These are phyloP conservation scores for Megaceryle alcyon DNA, from an alignment of 2,797 vertebrate genomes.

Conservation along the genomic window DNA sequence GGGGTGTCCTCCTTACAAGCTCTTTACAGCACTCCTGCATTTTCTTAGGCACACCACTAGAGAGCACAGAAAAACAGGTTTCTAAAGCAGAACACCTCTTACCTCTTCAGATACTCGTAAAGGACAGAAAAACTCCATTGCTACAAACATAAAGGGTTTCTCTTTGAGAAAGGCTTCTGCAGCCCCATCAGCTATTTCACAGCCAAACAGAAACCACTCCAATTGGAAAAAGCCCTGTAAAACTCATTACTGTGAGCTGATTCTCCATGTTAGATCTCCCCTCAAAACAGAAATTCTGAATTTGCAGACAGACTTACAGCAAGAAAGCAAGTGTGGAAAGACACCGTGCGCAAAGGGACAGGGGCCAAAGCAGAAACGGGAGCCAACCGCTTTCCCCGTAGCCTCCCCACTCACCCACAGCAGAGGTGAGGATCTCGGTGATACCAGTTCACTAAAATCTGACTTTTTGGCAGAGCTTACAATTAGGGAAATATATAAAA, in stretches of 20 bases:
- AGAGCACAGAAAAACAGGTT: slow-evolving; percentile 53
- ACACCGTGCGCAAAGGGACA: not conserved
- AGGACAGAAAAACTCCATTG: not conserved
- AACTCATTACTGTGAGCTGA: not conserved
- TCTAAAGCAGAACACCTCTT: not conserved
- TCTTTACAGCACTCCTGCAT: not conserved
- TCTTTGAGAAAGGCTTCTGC: not conserved
- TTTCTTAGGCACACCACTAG: slow-evolving; percentile 48
- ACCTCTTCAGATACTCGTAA: not conserved
- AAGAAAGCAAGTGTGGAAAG: not conserved
- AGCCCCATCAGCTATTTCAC: not conserved
- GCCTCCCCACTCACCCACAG: rapidly evolving
- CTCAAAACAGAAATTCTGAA: not conserved
- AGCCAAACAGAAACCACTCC: not conserved
- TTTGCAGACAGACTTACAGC: not conserved
- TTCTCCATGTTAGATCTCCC: not conserved
- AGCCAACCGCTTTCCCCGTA: not conserved
- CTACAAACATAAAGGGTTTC: not conserved
- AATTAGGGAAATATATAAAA: not conserved
- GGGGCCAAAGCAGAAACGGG: not conserved
- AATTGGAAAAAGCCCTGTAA: not conserved
- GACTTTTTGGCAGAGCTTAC: not conserved
- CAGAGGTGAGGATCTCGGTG: not conserved
- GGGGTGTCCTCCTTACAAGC: not conserved
- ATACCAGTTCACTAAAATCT: not conserved